These are phyloP conservation scores for Leucosticte australis DNA, from an alignment of 2,113 vertebrate species.

Conservation along the genomic window DNA sequence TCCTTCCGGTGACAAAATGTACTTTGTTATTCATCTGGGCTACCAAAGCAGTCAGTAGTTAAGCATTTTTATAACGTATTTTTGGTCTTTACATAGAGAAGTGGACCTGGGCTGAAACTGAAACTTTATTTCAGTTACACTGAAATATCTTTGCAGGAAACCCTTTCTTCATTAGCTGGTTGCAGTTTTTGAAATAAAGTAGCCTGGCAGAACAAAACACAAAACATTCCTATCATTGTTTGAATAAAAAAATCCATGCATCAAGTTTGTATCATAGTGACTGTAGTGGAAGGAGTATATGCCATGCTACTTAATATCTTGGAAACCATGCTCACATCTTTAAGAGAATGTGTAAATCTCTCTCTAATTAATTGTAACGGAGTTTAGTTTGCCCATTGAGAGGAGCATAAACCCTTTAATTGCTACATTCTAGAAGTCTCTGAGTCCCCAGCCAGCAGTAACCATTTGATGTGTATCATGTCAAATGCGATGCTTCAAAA, in stretches of 20 bases:
- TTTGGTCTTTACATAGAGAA: neutral
- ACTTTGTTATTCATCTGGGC: neutral
- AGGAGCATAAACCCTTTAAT: conserved; percentile 32
- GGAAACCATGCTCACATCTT: neutral
- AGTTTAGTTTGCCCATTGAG: conserved; percentile 21
- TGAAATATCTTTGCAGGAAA: neutral
- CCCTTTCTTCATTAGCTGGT: neutral
- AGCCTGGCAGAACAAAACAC: neutral
- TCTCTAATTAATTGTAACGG: conserved; percentile 11
- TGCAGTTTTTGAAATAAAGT: neutral
- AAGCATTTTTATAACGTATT: neutral
- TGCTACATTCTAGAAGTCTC: conserved; percentile 9
- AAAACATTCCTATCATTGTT: neutral
- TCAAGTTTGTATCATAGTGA: neutral
- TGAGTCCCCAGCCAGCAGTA: neutral
- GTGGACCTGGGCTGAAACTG: neutral
- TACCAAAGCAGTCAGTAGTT: neutral
- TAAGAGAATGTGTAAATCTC: neutral
- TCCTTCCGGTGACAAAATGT: neutral
- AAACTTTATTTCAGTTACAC: neutral
- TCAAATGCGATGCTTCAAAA: conserved; percentile 9
- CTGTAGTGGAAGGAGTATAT: neutral
- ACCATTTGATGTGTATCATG: conserved; percentile 3
- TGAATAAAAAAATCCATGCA: neutral
- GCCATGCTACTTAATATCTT: neutral